Evolutionary conservation across 2,888 invertebrate species (phyloP), one percentile per base, ranked within the genome.

Genomic region (Sesia apiformis): DNA sequence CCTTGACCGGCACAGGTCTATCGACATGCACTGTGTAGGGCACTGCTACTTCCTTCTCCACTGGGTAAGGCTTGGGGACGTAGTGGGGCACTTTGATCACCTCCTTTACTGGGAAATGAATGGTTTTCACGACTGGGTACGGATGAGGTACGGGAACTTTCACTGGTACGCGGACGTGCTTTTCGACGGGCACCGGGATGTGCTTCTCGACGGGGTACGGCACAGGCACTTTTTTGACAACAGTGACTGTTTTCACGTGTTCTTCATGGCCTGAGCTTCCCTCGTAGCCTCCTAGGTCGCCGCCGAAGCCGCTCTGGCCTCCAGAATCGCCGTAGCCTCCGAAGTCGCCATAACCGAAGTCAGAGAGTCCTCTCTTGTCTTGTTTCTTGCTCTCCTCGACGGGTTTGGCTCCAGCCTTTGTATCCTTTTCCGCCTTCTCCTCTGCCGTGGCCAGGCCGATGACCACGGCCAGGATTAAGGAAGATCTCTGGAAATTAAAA

Each of bases 191-290:
- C 53, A 92, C 90, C 4, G 86, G 93, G 53, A 94, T 88, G 49
- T 91, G 90, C 69, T 94, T 94, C 66, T 93, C 93, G 0, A 95
- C 94, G 41, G 94, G 93, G 70, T 93, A 94, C 1, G 94, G 94
- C 39, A 92, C 92, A 38, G 92, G 90, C 39, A 96, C 93, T 60
- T 95, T 94, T 72, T 94, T 95, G 53, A 93, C 85, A 53, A 93
- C 84, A 6, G 93, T 94, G 63, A 93, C 88, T 6, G 92, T 93
- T 79, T 93, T 94, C 62, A 90, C 90, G 65, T 93, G 92, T 56
- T 89, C 79, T 60, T 88, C 87, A 54, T 78, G 74, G 46, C 81
- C 70, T 46, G 8, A n/a, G 8, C 49, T 63, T 62, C 69, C 76
- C 42, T 60, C 65, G 50, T 63, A 63, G 42, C 70, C 73, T 8